Evolutionary conservation across 1,140 invertebrate genomes (phyloP), one percentile per base, ranked within the genome.

Genomic region (Meloidogyne floridensis): DNA sequence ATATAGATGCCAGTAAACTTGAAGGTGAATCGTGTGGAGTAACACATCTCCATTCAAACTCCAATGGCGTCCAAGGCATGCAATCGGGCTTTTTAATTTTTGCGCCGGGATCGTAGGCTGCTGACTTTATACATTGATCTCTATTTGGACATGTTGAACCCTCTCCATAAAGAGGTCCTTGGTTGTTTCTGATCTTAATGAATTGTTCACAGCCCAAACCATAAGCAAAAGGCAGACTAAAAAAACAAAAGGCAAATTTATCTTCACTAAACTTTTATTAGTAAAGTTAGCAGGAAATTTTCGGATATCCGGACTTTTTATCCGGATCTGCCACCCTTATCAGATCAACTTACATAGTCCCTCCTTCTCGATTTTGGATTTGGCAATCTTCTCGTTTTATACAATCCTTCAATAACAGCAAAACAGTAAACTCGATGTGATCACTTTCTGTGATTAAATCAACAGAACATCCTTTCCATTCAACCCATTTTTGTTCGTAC

Each of bases 131-230:
- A 65, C 59, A 65, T 65, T 65, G 4, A n/a, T 65, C 15, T 18
- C 5, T 65, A 18, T 65, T 65, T 65, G 59, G 59, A n/a, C 59
- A 65, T 6, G 13, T 65, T 65, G 59, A 15, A 65, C n/a, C 59
- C n/a, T 65, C 59, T 65, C 59, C 59, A 65, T 65, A 65, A 6
- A 65, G n/a, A 65, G 59, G 59, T 65, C n/a, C 59, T 65, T 65
- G 4, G 47, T 47, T 6, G 4, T 47, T 18, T 65, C 15, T 18
- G n/a, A 65, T n/a, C n/a, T 6, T 65, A 13, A n/a, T 5, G n/a
- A 65, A 65, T n/a, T 65, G 15, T 65, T 65, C 7, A 65, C 3
- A 4, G n/a, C n/a, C n/a, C n/a, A 65, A 11, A 3, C 59, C n/a
- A 65, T 65, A 65, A 6, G 59, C 59, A 65, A 65, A 65, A 18